Evolutionary conservation across 2,113 vertebrate genomes (phyloP), one percentile per base, ranked within the genome.

Genomic region (Otus sunia): DNA sequence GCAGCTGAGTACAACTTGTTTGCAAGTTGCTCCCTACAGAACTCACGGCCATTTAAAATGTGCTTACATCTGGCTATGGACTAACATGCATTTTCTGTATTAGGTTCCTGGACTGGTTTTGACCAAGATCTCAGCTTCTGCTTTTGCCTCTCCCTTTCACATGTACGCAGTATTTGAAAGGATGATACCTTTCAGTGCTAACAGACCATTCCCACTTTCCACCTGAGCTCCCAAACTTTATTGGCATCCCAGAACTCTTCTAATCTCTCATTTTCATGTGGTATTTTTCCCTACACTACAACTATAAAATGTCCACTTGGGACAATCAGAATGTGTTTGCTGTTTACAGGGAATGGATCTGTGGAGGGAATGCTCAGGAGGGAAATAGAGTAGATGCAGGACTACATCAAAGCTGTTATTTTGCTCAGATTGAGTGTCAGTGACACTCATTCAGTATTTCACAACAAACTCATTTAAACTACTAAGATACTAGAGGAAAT

Each of bases 271-370:
- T 36, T 78, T 81, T 55, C 17, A 5, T 18, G 11, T 29, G 20
- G n/a, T 41, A 5, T 23, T n/a, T 81, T 43, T 85, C 73, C n/a
- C 29, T 37, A 37, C 1, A 5, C 13, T 21, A 12, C 8, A 69
- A 25, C 23, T 79, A 26, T 41, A 41, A 66, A 60, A 68, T 21
- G 22, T 21, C 18, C 25, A 4, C 20, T 27, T 64, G 41, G n/a
- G 43, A n/a, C 34, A 76, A 25, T 30, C 15, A 10, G 39, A 52
- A 37, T 0, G 0, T 22, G 8, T 26, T 5, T n/a, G 39, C 56
- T 43, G 6, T 56, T 85, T 37, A 21, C 23, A 60, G 36, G 27
- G 25, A 64, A 77, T 15, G 39, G 43, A 19, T 90, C 49, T 72
- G 11, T 5, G 3, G n/a, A 77, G 29, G 11, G 26, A 69, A 69